Conservation (phyloP, 2,888 invertebrate genomes). For the Aphrophora alni region DNA sequence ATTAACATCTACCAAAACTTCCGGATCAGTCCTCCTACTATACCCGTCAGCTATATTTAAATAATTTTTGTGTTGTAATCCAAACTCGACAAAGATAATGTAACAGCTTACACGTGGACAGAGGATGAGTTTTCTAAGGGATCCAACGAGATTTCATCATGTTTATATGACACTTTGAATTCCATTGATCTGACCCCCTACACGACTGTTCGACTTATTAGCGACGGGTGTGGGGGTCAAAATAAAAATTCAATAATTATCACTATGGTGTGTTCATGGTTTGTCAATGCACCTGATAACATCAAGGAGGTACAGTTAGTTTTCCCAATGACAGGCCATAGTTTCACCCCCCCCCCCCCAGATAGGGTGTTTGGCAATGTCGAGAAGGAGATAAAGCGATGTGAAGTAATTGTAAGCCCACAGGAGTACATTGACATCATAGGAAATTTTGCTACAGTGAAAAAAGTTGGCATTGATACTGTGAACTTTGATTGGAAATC, state of each 20-base stretch:
- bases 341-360: conserved; percentile 48
- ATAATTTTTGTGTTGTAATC: conserved; percentile 54
- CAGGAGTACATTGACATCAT: conserved; percentile 45
- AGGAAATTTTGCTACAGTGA: conserved; percentile 42
- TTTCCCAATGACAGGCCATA: conserved; percentile 52
- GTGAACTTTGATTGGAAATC: conserved; percentile 42
- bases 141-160: conserved; percentile 53
- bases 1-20: conserved; percentile 51
- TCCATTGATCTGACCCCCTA: conserved; percentile 28
- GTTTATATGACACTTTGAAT: conserved; percentile 48
- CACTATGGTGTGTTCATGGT: conserved; percentile 51
- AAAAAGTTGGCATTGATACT: conserved; percentile 39
- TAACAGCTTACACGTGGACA: conserved; percentile 52
- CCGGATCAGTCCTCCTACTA: conserved; percentile 55
- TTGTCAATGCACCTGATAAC: conserved; percentile 40
- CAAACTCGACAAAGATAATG: conserved; percentile 48
- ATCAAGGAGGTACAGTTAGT: conserved; percentile 46
- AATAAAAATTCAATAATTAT: conserved; percentile 53
- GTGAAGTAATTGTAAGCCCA: conserved; percentile 42
- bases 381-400: conserved; percentile 47
- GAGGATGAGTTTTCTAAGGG: conserved; percentile 52
- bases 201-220: conserved; percentile 24
- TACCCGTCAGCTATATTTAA: conserved; percentile 53
- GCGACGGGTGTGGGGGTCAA: conserved; percentile 43
- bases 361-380: conserved; percentile 52